Evolutionary conservation across 2,888 invertebrate genomes (phyloP).

Genomic region (Mongoloraphidia duomilia): DNA sequence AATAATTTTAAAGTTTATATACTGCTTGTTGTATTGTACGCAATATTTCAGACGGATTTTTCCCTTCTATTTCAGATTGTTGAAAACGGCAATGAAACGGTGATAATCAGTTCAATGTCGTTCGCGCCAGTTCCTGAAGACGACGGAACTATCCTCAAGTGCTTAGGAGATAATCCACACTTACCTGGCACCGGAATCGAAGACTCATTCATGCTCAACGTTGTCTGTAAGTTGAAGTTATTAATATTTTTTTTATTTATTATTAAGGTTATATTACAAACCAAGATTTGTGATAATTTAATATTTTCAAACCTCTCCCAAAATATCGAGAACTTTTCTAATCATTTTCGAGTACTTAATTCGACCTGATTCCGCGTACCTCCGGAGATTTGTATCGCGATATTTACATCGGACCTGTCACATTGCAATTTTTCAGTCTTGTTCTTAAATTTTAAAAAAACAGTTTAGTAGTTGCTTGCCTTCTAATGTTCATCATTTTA

Average conservation of each 20-base stretch:
- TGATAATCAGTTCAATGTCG: conserved; percentile 60
- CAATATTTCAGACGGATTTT: neutral
- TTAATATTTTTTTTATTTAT: conserved; percentile 14
- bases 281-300: neutral
- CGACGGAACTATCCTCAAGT: conserved; percentile 68
- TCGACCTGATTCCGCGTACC: neutral
- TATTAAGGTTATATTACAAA: neutral
- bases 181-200: conserved; percentile 63
- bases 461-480: too few species aligned
- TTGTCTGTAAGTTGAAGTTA: conserved; percentile 64
- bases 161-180: conserved; percentile 72
- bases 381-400: neutral
- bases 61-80: conserved; percentile 33
- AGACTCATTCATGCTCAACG: conserved; percentile 68
- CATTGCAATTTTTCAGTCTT: too few species aligned
- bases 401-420: neutral
- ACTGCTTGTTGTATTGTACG: too few species aligned
- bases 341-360: neutral
- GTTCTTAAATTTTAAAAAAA: too few species aligned
- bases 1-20: too few species aligned
- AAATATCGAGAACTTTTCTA: neutral
- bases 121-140: conserved; percentile 76
- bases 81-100: conserved; percentile 52
- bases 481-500: neutral
- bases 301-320: neutral